These are phyloP conservation scores for Platanista minor DNA, from an alignment of 2,113 vertebrate genomes.

Conservation along the genomic window DNA sequence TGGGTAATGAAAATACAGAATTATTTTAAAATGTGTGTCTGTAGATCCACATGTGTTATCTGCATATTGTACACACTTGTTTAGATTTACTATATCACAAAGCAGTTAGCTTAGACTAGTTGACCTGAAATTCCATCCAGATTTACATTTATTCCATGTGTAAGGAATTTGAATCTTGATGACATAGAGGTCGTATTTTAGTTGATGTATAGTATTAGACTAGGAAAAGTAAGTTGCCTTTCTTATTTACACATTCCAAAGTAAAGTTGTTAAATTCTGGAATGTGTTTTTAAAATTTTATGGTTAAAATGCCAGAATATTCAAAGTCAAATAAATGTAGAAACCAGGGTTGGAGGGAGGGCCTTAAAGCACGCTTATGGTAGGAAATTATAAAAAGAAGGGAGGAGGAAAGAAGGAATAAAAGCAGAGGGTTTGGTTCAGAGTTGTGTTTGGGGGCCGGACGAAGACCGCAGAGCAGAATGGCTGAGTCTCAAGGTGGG, in stretches of 20 bases:
- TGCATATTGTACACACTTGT: background rate
- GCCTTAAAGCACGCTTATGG: background rate
- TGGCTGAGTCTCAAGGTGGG: background rate
- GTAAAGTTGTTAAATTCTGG: constrained; percentile 14
- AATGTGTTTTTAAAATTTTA: constrained; percentile 16
- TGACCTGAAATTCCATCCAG: constrained; percentile 40
- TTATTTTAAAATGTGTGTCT: background rate
- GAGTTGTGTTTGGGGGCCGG: background rate
- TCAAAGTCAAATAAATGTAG: constrained; percentile 19
- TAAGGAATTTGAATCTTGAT: constrained; percentile 52
- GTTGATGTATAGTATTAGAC: background rate
- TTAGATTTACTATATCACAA: background rate
- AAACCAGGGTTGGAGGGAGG: background rate
- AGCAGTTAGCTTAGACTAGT: background rate
- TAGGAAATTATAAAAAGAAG: background rate
- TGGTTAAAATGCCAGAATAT: background rate
- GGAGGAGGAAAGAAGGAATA: background rate
- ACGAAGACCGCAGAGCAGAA: background rate
- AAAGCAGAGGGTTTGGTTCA: background rate
- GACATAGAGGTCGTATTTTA: background rate
- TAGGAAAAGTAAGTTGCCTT: background rate
- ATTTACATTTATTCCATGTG: background rate
- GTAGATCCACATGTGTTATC: constrained; percentile 3
- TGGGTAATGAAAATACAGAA: constrained; percentile 3
- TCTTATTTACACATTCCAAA: constrained; percentile 38